Base-by-base conservation (phyloP, 2,797 vertebrate species). In the Pseudopleuronectes americanus region DNA sequence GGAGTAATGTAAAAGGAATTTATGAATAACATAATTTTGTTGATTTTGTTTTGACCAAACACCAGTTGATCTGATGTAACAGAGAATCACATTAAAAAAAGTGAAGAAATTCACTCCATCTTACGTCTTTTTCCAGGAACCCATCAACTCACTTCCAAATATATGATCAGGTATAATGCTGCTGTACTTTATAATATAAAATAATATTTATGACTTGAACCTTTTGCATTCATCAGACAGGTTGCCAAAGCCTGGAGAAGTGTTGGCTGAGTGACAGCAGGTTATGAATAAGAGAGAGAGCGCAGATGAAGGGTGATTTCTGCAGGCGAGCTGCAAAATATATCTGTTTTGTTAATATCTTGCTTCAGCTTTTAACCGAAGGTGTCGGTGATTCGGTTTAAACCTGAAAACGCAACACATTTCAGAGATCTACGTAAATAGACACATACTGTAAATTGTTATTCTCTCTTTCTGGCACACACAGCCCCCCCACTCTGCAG, bases 171-270 rank as follows among this genome's bases (percentile, higher is more conserved):
- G 24, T 1, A 13, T 8, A 48, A 21, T 33, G 43, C 26, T 58
- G 64, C 45, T 13, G 4, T 38, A 58, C 3, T 22, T 64, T 28
- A 22, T 45, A 24, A 22, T 33, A 55, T 52, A 26, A 70, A 72
- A 67, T 16, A 24, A 8, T 26, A 49, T 67, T 76, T 55, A 67
- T 67, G 59, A 57, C 10, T 48, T 22, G 21, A 63, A 53, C 64
- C 45, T 71, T 79, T 80, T 70, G 61, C 47, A 79, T 84, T 76
- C 45, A 71, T 61, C 58, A 16, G 38, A 63, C 45, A 65, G 31
- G 49, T 63, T 57, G 38, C 28, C 26, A 58, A 57, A 54, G 10
- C 52, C 38, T 69, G 3, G 10, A 24, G 43, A 71, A 38, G 36
- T 53, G 19, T 41, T 56, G 43, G 33, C 43, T 79, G 76, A 77